Evolutionary conservation across 2,888 invertebrate species (phyloP), one percentile per base, ranked within the genome.

Genomic region (Dorcus parallelipipedus): DNA sequence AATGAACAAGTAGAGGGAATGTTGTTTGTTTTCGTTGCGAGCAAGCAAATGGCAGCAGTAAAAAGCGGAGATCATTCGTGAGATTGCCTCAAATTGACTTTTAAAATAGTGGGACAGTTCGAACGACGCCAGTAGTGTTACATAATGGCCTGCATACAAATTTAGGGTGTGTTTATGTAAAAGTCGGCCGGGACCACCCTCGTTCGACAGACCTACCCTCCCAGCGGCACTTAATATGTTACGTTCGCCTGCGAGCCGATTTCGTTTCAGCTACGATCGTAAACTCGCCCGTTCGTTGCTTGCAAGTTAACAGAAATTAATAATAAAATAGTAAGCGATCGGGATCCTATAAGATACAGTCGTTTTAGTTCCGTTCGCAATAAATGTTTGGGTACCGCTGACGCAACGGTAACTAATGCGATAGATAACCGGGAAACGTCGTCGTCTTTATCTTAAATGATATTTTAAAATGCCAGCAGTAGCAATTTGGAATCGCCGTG

Each of bases 181-280:
- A 59, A 64, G 59, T 63, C 62, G 63, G 59, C 52, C 61, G 58
- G 52, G 67, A 67, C 67, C 67, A 67, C 67, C 67, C 71, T 68
- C 67, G 65, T 56, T 54, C 7, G 40, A 54, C 45, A 58, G 58
- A 53, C 45, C 54, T 54, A 49, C 54, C 58, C 53, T 50, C 54
- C 26, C 54, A 43, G 45, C 23, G 45, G 45, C 45, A 45, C 45
- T 17, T 45, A 45, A 45, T 45, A 45, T 45, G 45, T 45, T 45
- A 45, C 17, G 23, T 23, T 17, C 23, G 45, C 23, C 17, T 45
- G 23, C 23, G 17, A 6, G 45, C 23, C 2, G 20, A 20, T 17
- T 9, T 45, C 45, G 9, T 23, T 45, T 20, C 9, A 45, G 17
- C 17, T 20, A 2, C 17, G 17, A 45, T 41, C 9, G 7, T 41